Percentiles rank a stretch among this genome's conserved stretches.
phyloP scores from a whole-genome alignment of 2,113 vertebrate species.

The Gallinago undulata region DNA sequence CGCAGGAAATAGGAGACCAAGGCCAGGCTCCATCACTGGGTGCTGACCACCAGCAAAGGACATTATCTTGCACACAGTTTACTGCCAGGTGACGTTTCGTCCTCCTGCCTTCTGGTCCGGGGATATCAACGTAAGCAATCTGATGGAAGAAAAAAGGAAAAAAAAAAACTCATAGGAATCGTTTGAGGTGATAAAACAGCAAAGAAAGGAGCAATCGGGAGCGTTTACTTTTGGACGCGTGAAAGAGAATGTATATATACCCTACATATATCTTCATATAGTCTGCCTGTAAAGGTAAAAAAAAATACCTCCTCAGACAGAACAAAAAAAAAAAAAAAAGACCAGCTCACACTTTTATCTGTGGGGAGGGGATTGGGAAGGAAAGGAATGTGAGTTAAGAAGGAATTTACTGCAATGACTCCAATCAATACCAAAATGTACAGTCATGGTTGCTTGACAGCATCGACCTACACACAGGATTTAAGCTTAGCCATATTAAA shows the following conservation, averaged over 20 bases:
- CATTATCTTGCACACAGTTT: slow-evolving; percentile 82
- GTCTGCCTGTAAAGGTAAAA: slow-evolving; percentile 30
- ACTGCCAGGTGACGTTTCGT: slow-evolving; percentile 77
- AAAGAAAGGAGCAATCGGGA: slow-evolving; percentile 33
- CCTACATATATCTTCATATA: slow-evolving; percentile 56
- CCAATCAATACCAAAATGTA: slow-evolving; percentile 84
- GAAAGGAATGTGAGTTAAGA: slow-evolving; percentile 72
- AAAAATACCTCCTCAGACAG: slow-evolving; percentile 26
- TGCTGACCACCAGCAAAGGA: slow-evolving; percentile 89
- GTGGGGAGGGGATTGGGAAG: slow-evolving; percentile 61
- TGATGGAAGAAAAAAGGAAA: slow-evolving; percentile 54
- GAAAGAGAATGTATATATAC: background rate
- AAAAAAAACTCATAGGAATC: background rate
- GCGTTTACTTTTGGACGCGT: background rate
- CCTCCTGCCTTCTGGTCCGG: slow-evolving; percentile 73
- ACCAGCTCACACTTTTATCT: slow-evolving; percentile 71
- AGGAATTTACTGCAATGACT: slow-evolving; percentile 77
- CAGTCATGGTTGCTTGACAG: slow-evolving; percentile 83
- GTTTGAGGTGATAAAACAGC: slow-evolving; percentile 33
- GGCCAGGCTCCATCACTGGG: slow-evolving; percentile 82
- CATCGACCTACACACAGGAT: slow-evolving; percentile 76
- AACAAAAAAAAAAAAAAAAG: background rate
- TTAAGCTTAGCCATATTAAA: slow-evolving; percentile 76
- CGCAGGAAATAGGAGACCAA: slow-evolving; percentile 83
- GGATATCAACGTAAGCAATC: slow-evolving; percentile 83